Evolutionary conservation across 2,797 vertebrate species (phyloP), one percentile per base, ranked within the genome.

Genomic region (Aplochiton taeniatus): DNA sequence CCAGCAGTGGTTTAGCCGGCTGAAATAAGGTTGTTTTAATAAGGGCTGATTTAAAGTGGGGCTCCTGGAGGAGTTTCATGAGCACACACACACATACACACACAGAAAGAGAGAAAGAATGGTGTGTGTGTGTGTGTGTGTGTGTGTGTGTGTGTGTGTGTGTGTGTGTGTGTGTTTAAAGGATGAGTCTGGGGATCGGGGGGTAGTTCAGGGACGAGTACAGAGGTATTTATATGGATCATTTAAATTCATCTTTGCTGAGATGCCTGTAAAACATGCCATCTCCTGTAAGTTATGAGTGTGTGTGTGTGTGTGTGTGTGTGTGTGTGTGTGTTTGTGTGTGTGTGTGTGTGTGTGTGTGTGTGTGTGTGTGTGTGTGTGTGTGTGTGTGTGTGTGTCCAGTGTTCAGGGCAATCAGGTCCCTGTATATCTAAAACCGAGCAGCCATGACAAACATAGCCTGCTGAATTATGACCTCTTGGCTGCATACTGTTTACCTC

Each of bases 1-100:
- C 84, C 80, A 77, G 87, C 76, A 73, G 83, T 47, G 78, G 84
- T 85, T 82, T 66, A 83, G 87, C 77, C 70, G 82, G 81, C 85
- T 89, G 87, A 89, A 87, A 89, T 88, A 87, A 85, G 80, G 72
- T 76, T 84, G 84, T 89, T 92, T 90, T 89, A 90, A 90, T 87
- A 89, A 88, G 85, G 71, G 47, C 70, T 90, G 88, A 91, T 91
- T 90, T 90, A 87, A 85, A 85, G 73, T 66, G 56, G 69, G 74
- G 76, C 83, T 82, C 81, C 86, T 80, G 68, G 82, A 82, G 75
- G 69, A 78, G 66, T 83, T 78, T 70, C 42, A 49, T 8, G 41
- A 31, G 18, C 11, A 53, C 61, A 53, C 53, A 74, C 65, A 64
- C 58, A 72, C 5, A 8, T 47, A 61, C 68, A 69, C 20, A 65